A percentile compares a stretch with the other conserved stretches of the same genome.
Evolutionary conservation across 2,113 vertebrate species (phyloP).

Genomic region (Cephalopholis sonnerati): DNA sequence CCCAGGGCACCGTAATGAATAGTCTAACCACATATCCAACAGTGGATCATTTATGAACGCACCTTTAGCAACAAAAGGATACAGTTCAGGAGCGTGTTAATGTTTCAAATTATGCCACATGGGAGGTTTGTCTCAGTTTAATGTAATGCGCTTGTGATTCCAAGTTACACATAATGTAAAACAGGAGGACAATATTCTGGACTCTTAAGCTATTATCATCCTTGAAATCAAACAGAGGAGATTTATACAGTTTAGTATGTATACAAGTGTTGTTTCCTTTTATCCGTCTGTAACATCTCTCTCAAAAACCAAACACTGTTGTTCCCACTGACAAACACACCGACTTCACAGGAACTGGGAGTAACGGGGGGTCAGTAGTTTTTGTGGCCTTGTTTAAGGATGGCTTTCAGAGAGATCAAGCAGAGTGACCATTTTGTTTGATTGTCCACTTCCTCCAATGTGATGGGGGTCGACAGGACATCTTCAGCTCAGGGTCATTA

Average conservation of each 20-base stretch:
- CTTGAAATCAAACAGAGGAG: constrained; percentile 47
- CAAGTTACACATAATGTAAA: neutral
- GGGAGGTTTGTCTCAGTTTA: constrained; percentile 31
- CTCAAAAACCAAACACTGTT: constrained; percentile 68
- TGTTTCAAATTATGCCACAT: constrained; percentile 40
- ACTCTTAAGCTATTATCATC: constrained; percentile 34
- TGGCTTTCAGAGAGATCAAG: constrained; percentile 78
- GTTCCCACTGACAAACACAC: constrained; percentile 61
- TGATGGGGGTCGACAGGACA: constrained; percentile 79
- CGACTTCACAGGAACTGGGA: constrained; percentile 79
- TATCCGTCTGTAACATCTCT: constrained; percentile 64
- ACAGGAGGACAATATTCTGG: constrained; percentile 24
- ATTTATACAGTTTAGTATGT: constrained; percentile 64
- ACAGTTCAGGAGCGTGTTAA: constrained; percentile 48
- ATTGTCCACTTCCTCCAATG: constrained; percentile 82
- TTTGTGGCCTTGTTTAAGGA: constrained; percentile 77
- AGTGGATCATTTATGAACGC: constrained; percentile 60
- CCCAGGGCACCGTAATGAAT: constrained; percentile 37
- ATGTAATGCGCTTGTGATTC: constrained; percentile 51
- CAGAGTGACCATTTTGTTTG: constrained; percentile 82
- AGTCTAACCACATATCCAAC: constrained; percentile 45
- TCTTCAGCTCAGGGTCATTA: constrained; percentile 80
- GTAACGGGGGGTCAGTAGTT: constrained; percentile 68
- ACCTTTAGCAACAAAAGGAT: constrained; percentile 46
- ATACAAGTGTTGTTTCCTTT: constrained; percentile 70